These are phyloP conservation scores for Sternotherus odoratus DNA, from an alignment of 2,797 vertebrate species.

Conservation along the genomic window DNA sequence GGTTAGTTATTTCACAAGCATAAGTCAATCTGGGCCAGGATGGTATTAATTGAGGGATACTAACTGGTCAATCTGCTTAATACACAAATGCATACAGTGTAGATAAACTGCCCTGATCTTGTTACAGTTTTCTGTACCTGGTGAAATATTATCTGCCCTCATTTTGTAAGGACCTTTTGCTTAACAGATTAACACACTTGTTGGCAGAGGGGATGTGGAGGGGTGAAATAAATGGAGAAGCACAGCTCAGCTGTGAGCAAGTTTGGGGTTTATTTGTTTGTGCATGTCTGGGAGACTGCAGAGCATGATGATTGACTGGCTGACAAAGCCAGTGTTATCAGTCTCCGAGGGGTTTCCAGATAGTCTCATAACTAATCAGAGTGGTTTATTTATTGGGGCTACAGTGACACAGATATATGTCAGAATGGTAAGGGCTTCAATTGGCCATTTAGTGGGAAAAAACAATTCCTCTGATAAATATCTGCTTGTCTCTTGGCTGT, in stretches of 20 bases:
- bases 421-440: slow-evolving; percentile 24
- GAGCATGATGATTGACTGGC: neutral
- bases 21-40: neutral
- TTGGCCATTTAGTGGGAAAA: slow-evolving; percentile 52
- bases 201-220: neutral
- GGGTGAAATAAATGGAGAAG: neutral
- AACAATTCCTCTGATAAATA: slow-evolving; percentile 52
- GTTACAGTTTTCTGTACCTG: neutral
- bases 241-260: neutral
- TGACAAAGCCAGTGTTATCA: neutral
- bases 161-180: neutral
- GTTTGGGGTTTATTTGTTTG: neutral
- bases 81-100: neutral
- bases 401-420: slow-evolving; percentile 22
- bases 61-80: neutral
- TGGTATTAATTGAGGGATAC: neutral
- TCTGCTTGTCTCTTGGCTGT: slow-evolving; percentile 43
- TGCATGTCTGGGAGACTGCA: neutral
- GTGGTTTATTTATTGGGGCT: slow-evolving; percentile 27
- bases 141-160: neutral
- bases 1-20: neutral
- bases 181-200: neutral
- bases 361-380: slow-evolving; percentile 51
- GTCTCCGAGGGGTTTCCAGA: slow-evolving; percentile 13
- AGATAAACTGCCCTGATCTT: rapidly evolving